These are phyloP conservation scores for Psittacula cyanocephala DNA, from an alignment of 2,113 vertebrate species.

Conservation along the genomic window DNA sequence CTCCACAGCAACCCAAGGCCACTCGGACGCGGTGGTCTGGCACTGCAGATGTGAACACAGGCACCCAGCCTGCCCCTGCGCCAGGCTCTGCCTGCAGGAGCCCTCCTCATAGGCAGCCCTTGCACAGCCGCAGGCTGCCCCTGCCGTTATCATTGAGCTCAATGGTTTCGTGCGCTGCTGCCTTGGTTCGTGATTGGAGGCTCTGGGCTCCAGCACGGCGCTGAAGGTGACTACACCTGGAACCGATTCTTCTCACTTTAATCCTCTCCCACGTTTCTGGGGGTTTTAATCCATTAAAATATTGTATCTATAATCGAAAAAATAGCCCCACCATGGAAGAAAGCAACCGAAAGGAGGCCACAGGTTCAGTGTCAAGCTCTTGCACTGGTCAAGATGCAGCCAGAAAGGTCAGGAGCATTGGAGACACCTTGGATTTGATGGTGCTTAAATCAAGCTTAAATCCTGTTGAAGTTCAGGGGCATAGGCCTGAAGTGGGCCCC, in stretches of 20 bases:
- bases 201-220: rapidly evolving
- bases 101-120: neutral
- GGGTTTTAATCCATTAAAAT: neutral
- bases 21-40: rapidly evolving
- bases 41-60: rapidly evolving
- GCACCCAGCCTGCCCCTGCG: neutral
- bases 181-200: neutral
- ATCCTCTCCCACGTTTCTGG: neutral
- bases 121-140: neutral
- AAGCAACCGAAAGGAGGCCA: neutral
- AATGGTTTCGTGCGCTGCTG: rapidly evolving
- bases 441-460: neutral
- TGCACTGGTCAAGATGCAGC: neutral
- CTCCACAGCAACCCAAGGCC: rapidly evolving
- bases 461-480: neutral
- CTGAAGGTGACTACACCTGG: neutral
- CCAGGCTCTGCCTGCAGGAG: rapidly evolving
- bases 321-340: neutral
- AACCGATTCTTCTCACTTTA: neutral
- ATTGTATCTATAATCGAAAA: neutral
- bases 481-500: neutral
- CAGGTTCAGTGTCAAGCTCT: neutral
- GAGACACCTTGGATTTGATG: neutral
- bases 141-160: neutral
- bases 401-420: neutral